phyloP scores from a whole-genome alignment of 2,888 invertebrate species.

The Scrobipalpa costella region DNA sequence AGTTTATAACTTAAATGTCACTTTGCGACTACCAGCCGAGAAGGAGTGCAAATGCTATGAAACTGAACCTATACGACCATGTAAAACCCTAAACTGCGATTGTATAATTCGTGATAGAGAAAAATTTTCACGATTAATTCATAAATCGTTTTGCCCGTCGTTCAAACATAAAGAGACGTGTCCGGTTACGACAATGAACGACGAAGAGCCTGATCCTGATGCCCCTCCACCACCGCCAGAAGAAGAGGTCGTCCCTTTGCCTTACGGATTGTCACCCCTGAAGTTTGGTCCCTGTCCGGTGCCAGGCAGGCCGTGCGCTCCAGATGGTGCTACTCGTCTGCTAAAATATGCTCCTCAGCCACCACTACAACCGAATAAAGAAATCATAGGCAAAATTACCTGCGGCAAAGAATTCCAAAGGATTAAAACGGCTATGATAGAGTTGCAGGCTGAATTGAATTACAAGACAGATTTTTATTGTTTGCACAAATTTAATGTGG shows the following conservation, averaged over 20 bases:
- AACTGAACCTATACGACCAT: conserved; percentile 61
- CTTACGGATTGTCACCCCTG: conserved; percentile 71
- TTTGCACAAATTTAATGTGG: conserved; percentile 64
- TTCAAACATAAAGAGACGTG: conserved; percentile 66
- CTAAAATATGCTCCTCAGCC: conserved; percentile 62
- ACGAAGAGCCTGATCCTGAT: conserved; percentile 52
- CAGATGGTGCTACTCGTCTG: conserved; percentile 74
- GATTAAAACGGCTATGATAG: conserved; percentile 68
- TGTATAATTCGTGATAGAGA: conserved; percentile 60
- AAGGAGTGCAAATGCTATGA: conserved; percentile 61
- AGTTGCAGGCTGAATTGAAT: conserved; percentile 60
- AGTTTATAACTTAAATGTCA: not conserved
- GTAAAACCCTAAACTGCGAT: conserved; percentile 68
- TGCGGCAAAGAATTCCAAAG: conserved; percentile 73
- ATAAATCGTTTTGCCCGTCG: conserved; percentile 66
- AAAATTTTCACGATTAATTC: conserved; percentile 55
- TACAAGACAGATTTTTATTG: conserved; percentile 62
- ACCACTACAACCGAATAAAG: conserved; percentile 60
- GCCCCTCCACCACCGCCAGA: conserved; percentile 43
- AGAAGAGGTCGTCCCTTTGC: conserved; percentile 63
- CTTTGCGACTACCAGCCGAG: too few species aligned
- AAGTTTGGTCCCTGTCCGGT: conserved; percentile 73
- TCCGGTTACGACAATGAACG: conserved; percentile 56
- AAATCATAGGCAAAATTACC: conserved; percentile 69
- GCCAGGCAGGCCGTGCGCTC: conserved; percentile 68